These are phyloP conservation scores for Falco biarmicus DNA, from an alignment of 2,797 vertebrate genomes.

Conservation along the genomic window DNA sequence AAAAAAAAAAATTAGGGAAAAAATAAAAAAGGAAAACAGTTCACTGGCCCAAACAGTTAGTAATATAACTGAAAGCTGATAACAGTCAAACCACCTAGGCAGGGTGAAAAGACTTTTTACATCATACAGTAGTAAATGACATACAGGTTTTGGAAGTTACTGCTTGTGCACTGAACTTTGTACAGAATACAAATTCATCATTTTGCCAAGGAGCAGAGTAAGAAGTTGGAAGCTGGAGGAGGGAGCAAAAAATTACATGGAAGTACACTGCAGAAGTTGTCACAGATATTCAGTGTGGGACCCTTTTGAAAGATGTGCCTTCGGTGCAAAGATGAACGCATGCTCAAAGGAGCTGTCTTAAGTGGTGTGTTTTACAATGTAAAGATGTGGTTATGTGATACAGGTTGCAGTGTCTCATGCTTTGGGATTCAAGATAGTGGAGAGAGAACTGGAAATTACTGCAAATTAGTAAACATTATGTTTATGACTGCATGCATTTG, in stretches of 20 bases:
- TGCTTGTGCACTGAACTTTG: background rate
- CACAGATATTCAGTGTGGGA: background rate
- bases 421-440: background rate
- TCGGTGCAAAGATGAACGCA: background rate
- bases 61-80: background rate
- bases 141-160: background rate
- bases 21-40: fast-evolving
- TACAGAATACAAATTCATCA: fast-evolving
- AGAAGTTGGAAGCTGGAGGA: background rate
- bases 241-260: background rate
- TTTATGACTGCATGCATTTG: background rate
- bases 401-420: background rate
- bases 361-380: background rate
- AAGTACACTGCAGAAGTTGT: background rate
- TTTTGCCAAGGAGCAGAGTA: background rate
- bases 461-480: background rate
- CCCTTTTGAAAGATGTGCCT: background rate
- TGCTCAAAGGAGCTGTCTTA: background rate
- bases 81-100: background rate
- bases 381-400: background rate
- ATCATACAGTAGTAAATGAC: background rate
- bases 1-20: background rate
- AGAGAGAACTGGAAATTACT: background rate
- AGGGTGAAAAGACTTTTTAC: background rate
- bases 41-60: background rate